Percentiles rank a stretch among this genome's conserved stretches.
Conservation (phyloP, 1,140 invertebrate genomes). For the Meloidogyne chitwoodi region DNA sequence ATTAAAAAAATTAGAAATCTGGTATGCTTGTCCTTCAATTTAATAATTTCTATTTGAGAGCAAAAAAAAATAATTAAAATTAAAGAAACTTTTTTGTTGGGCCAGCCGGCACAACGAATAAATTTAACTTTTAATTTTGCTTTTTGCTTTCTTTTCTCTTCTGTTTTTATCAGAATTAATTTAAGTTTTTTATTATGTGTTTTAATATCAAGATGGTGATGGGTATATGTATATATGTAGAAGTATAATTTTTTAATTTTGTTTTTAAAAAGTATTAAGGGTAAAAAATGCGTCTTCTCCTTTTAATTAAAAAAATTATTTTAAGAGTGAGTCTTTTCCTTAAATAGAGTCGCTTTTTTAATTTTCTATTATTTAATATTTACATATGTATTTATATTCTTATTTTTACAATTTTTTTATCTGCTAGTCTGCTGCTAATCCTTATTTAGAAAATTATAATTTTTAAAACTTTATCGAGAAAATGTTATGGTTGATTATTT, state of each 20-base stretch:
- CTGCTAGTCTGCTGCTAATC: not conserved
- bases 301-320: not conserved
- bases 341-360: not conserved
- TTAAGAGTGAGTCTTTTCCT: not conserved
- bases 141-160: not conserved
- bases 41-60: not conserved
- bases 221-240: not conserved
- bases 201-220: not conserved
- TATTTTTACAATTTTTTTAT: not conserved
- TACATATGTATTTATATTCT: not conserved
- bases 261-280: too few relatives aligned
- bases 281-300: not conserved
- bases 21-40: not conserved
- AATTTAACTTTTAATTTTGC: not conserved
- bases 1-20: not conserved
- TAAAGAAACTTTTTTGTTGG: not conserved
- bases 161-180: not conserved
- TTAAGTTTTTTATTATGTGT: not conserved
- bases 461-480: not conserved
- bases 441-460: not conserved
- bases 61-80: not conserved
- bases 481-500: not conserved
- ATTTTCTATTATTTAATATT: not conserved
- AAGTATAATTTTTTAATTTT: not conserved
- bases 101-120: not conserved